Base-by-base conservation (phyloP, 2,797 vertebrate species). In the Sebastes steindachneri region DNA sequence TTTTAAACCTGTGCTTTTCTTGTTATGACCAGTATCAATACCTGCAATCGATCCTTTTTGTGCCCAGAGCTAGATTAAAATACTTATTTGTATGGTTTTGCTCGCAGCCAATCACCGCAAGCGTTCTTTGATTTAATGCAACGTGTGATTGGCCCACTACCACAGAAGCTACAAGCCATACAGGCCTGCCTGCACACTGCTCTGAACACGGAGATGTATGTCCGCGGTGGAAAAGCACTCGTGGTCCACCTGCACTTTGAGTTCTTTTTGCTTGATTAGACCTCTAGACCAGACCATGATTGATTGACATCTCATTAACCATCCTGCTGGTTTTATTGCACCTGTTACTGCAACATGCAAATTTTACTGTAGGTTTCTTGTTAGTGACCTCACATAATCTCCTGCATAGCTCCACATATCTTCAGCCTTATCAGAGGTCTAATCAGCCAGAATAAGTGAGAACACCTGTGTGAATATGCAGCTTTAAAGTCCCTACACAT, bases 401-500 rank as follows among this genome's bases (percentile, higher is more conserved):
- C 17, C 25, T 29, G 48, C 54, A 48, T 14, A 19, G 19, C 12
- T 63, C 11, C 25, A 35, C 57, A 57, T 54, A 63, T 57, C 55
- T 37, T 66, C 33, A 74, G 26, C 28, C 74, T 63, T 57, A 69
- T 59, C 67, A 64, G 60, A 41, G 2, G 15, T 31, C 26, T 73
- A 82, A 71, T 82, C 63, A 77, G 14, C 21, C 67, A 29, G 33
- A 66, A 77, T 65, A 81, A 66, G n/a, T 73, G 10, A 26, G 28
- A 29, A 59, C 74, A 74, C 76, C 54, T 68, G 68, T 80, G 54
- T 12, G 53, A 76, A 29, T 53, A 37, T 55, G 14, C 10, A 60
- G 68, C 14, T 26, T 19, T 70, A 21, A 33, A 37, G 21, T 64
- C 33, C 33, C 28, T 15, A 6, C 31, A 63, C 3, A 19, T 4